phyloP scores from a whole-genome alignment of 2,888 invertebrate genomes.

The Tholera decimalis region DNA sequence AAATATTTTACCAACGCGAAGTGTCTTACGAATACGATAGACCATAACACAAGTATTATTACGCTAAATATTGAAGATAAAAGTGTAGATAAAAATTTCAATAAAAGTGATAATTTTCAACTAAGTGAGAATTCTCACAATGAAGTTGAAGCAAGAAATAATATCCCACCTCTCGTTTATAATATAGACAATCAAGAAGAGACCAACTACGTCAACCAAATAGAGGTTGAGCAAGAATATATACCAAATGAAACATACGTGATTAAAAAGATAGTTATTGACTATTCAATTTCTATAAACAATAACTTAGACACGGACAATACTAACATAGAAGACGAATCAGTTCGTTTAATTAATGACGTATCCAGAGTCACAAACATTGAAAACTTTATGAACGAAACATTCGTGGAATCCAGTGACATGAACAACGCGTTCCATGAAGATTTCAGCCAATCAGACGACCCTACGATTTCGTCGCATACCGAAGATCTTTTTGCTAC shows the following conservation, averaged over 20 bases:
- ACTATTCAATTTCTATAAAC: not conserved
- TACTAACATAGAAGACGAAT: constrained; percentile 4
- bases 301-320: not conserved
- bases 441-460: constrained; percentile 60
- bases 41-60: not conserved
- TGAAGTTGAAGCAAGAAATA: not conserved
- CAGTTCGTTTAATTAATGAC: constrained; percentile 2
- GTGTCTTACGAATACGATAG: constrained; percentile 5
- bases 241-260: not conserved
- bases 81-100: not conserved
- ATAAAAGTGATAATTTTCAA: not conserved
- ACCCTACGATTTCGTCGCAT: constrained; percentile 47
- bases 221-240: constrained; percentile 10
- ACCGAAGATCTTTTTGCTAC: constrained; percentile 45
- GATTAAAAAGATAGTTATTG: not conserved
- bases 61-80: not conserved
- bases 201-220: not conserved
- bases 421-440: constrained; percentile 85
- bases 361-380: not conserved
- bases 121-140: not conserved
- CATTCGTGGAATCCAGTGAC: constrained; percentile 68
- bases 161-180: not conserved
- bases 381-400: constrained; percentile 57
- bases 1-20: constrained; percentile 38
- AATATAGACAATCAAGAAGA: constrained; percentile 3